Percentiles rank a stretch among this genome's conserved stretches.
phyloP scores from a whole-genome alignment of 2,888 invertebrate genomes.

The Microplitis deprimator region DNA sequence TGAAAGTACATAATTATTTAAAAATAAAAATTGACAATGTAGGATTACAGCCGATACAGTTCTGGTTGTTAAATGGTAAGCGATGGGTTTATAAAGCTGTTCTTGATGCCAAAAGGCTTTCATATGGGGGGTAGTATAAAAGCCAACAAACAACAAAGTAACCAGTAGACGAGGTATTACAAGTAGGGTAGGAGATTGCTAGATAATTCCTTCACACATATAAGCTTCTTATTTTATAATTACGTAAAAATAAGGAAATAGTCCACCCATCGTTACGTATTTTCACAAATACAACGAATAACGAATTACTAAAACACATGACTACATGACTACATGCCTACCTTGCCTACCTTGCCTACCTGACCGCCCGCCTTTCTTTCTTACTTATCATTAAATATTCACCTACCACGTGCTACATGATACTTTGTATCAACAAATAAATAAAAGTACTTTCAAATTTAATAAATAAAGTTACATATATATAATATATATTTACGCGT shows the following conservation, averaged over 20 bases:
- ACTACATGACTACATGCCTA: neutral
- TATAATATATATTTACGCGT: too few species aligned
- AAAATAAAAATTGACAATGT: constrained; percentile 42
- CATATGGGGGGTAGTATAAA: constrained; percentile 58
- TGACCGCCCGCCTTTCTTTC: too few species aligned
- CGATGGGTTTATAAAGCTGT: constrained; percentile 69
- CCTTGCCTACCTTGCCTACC: neutral
- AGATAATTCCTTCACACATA: neutral
- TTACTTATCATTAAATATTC: too few species aligned
- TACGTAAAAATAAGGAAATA: constrained; percentile 37
- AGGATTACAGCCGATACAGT: constrained; percentile 61
- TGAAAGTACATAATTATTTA: constrained; percentile 62
- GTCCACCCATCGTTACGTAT: constrained; percentile 34
- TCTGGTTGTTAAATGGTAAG: constrained; percentile 61
- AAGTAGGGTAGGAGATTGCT: constrained; percentile 23
- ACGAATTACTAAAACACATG: constrained; percentile 25
- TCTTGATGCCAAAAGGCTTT: constrained; percentile 60
- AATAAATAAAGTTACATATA: too few species aligned
- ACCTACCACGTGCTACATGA: neutral
- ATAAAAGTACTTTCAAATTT: too few species aligned
- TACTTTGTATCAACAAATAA: neutral
- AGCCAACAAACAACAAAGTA: too few species aligned
- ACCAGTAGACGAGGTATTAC: neutral
- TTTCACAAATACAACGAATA: constrained; percentile 14
- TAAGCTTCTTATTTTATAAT: constrained; percentile 8